These are phyloP conservation scores for human DNA, from an alignment of 2,113 vertebrate species.

Conservation along the genomic window GRCh38 chr4:88093501-88094000, in stretches of 20 bases:
- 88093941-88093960: neutral
- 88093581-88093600: neutral
- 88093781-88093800: neutral
- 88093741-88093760: neutral
- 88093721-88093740: neutral
- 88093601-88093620: neutral
- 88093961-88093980: neutral
- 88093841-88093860: neutral
- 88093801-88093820: neutral
- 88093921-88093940: neutral
- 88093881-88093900: slow-evolving; percentile 9
- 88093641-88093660: neutral
- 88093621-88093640: neutral
- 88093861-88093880: neutral
- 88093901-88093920: neutral
- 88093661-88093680: neutral
- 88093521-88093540: neutral
- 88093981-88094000: neutral
- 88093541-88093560: neutral
- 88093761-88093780: neutral
- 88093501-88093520: no score
- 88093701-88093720: neutral
- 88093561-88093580: neutral
- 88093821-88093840: neutral
- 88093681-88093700: neutral